Evolutionary conservation across 2,888 invertebrate species (phyloP), one percentile per base, ranked within the genome.

Genomic region (Chloroclysta siterata): DNA sequence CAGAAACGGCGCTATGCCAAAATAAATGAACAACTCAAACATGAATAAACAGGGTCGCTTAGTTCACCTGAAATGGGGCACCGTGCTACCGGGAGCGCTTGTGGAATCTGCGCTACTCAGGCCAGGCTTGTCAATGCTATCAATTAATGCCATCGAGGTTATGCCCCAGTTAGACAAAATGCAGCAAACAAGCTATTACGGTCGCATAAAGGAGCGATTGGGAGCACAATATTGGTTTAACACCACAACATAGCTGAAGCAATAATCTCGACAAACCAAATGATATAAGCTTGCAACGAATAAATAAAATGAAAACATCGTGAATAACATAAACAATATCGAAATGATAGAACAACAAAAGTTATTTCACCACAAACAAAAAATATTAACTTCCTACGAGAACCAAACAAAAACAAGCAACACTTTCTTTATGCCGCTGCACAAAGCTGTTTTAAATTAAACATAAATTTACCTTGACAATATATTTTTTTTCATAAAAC

Each of bases 71-170:
- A 65, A 75, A 78, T 56, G 54, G 64, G 57, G 65, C 57, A 22
- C 46, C 53, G n/a, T 47, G 65, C 66, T 60, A 55, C 61, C 48
- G 50, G 67, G 63, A 66, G 65, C 56, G 72, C 73, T 66, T 61
- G 63, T 73, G 73, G 79, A 78, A 76, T 77, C 76, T 79, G 74
- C 73, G 71, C 73, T 74, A 69, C 63, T 55, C 77, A 75, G 78
- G 77, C 77, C 73, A 74, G 57, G 77, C 75, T 81, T 82, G 85
- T 84, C 87, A 85, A 84, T 87, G 83, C 83, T 85, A 89, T 88
- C 88, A 86, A 88, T 84, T 87, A 87, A 84, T 83, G 82, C 80
- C 86, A 84, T 87, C 87, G 79, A 80, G 81, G 80, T 75, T 75
- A 73, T 84, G 87, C 83, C 83, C 87, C 78, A 88, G 82, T 83